Evolutionary conservation across 2,113 vertebrate genomes (phyloP).

Genomic region (Aepyceros melampus): DNA sequence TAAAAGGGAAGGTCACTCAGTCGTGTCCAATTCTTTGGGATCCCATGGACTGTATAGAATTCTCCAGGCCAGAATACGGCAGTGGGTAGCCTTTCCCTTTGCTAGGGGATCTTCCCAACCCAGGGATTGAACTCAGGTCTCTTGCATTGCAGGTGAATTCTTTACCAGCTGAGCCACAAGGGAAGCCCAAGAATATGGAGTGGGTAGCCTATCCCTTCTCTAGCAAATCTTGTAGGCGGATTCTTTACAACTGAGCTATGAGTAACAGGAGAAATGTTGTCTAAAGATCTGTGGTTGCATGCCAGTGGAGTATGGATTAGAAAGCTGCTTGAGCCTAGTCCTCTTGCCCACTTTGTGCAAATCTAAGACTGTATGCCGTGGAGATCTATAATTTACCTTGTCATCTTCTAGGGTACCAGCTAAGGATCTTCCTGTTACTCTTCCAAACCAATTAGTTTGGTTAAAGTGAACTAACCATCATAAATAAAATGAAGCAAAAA

Average conservation of each 20-base stretch:
- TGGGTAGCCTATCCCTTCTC: background rate
- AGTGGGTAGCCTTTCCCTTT: background rate
- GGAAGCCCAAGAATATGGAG: background rate
- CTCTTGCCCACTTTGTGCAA: background rate
- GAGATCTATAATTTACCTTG: background rate
- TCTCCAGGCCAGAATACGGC: background rate
- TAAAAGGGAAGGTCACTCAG: background rate
- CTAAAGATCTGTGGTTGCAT: background rate
- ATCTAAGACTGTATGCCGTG: background rate
- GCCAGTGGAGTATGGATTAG: background rate
- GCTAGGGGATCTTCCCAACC: background rate
- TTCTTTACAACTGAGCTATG: background rate
- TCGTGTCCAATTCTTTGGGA: background rate
- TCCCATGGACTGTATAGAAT: background rate
- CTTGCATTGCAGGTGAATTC: background rate
- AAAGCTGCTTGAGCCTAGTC: background rate
- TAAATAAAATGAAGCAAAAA: background rate
- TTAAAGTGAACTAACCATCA: background rate
- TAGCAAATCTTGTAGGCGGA: background rate
- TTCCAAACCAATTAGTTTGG: background rate
- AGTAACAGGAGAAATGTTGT: background rate
- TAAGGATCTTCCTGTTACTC: background rate
- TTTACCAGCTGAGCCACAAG: background rate
- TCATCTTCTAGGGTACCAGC: background rate
- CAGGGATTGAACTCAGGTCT: background rate